Base-by-base conservation (phyloP, 2,113 vertebrate species). In the Peromyscus leucopus region DNA sequence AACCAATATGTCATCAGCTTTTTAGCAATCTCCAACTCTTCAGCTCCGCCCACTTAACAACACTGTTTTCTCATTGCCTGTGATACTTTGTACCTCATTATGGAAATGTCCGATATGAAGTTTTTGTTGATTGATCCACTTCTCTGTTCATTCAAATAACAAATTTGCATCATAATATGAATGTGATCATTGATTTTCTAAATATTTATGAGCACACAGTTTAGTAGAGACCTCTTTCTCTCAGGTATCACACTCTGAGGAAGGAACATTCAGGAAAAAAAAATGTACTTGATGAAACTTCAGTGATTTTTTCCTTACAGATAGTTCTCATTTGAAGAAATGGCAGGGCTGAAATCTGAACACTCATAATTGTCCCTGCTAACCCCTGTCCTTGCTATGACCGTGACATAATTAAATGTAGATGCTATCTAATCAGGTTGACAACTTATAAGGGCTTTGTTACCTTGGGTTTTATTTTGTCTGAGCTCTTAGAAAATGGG, bases 171-270 rank as follows among this genome's bases (percentile, higher is more conserved):
- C 88, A 36, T 83, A 93, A 59, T 65, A 92, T 92, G 51, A 55
- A 93, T 90, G 87, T 95, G 87, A 95, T 71, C 26, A 89, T 71
- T 80, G 82, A 91, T 59, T 97, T 85, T 87, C 82, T 92, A 84
- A 74, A 91, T 93, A 87, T 91, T 95, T 57, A 91, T 97, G 74
- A 79, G 48, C 39, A 90, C 33, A 84, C 48, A 46, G 79, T 75
- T 92, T 96, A 69, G 22, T 89, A 48, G 92, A 93, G 69, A 17
- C 82, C 1, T n/a, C 8, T 89, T 82, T 57, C 63, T 91, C 13
- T 59, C 36, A 10, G 13, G n/a, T 80, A 42, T 13, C 39, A 7
- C 31, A 26, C 51, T 55, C 92, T 16, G 31, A 39, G 86, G 59
- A 48, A 22, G 51, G 0, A 22, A 75, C 3, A 83, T 71, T 94